A percentile compares a stretch with the other conserved stretches of the same genome.
Conservation (phyloP, 2,888 invertebrate genomes). For the Galeruca laticollis region DNA sequence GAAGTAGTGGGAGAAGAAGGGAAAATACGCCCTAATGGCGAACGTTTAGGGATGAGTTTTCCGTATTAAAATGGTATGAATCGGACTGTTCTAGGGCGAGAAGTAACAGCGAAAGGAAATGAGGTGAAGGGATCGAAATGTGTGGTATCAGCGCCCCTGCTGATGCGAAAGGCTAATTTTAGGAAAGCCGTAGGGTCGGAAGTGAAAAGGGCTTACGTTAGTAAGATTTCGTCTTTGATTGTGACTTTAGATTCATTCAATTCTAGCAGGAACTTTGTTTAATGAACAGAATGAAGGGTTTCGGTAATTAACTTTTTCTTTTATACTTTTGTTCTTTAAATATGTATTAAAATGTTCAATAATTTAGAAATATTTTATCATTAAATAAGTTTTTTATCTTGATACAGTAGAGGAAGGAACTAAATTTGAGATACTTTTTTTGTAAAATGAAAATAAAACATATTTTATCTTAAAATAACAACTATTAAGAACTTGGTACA, state of each 20-base stretch:
- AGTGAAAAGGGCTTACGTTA: conserved; percentile 29
- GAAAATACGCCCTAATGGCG: conserved; percentile 43
- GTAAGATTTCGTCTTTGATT: conserved; percentile 11
- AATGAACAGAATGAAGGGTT: neutral
- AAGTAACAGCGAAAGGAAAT: conserved; percentile 29
- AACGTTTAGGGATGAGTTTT: conserved; percentile 40
- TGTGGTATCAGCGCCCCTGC: conserved; percentile 31
- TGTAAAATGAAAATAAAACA: too few relatives aligned
- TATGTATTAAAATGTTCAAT: too few relatives aligned
- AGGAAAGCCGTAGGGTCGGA: conserved; percentile 36
- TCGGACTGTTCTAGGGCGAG: conserved; percentile 27
- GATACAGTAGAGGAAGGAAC: too few relatives aligned
- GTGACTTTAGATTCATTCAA: neutral
- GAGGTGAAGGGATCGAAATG: conserved; percentile 24
- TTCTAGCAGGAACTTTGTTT: conserved; percentile 9
- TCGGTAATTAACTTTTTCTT: too few relatives aligned
- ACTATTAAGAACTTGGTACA: too few relatives aligned
- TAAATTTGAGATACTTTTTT: too few relatives aligned
- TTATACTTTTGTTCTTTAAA: too few relatives aligned
- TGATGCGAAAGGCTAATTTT: conserved; percentile 39
- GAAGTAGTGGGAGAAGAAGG: conserved; percentile 37
- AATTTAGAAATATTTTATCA: too few relatives aligned
- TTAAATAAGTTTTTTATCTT: too few relatives aligned
- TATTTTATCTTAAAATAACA: too few relatives aligned
- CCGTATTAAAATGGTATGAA: conserved; percentile 39